Base-by-base conservation (phyloP, 2,797 vertebrate species). In the Etheostoma perlongum region DNA sequence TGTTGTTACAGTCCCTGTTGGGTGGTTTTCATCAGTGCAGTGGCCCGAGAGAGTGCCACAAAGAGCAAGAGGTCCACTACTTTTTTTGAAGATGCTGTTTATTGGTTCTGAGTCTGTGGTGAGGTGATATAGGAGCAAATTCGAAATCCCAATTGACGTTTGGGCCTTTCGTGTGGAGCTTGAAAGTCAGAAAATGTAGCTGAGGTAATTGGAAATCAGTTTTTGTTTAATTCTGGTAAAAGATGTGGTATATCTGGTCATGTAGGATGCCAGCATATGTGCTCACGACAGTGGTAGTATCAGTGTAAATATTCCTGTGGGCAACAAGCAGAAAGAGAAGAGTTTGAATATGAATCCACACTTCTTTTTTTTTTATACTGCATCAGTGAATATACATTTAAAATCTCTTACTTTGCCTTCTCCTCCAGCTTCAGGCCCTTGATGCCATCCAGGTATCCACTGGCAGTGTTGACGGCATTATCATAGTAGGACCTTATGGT, bases 221-320 rank as follows among this genome's bases (percentile, higher is more conserved):
- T 74, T 62, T 55, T 57, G 13, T 84, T 91, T 89, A 89, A 2
- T 93, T 21, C 4, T 88, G 57, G 80, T 91, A 90, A 2, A 95
- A 12, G 8, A 88, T 21, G 80, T 95, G 85, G 76, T 94, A 94
- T 5, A 94, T 0, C 86, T 96, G 95, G 74, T 96, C 95, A 0
- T 95, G 78, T 0, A 87, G 0, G 16, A 96, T 94, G 52, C 85
- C 86, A 0, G 27, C 0, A 2, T 96, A 96, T 57, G 95, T 96
- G 75, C 25, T 60, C 44, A 91, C 3, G 6, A 81, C 72, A 5
- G 14, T 69, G 72, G 79, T 55, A 2, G 92, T 93, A 0, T 96
- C 95, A 0, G 36, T 10, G 21, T 92, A 95, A 64, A 94, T 1
- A 74, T 76, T 93, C 86, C 95, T 96, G 74, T 16, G 6, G 66